A percentile compares a stretch with the other conserved stretches of the same genome.
Conservation (phyloP, 2,797 vertebrate genomes). For the Hydrocynus forskahlii region DNA sequence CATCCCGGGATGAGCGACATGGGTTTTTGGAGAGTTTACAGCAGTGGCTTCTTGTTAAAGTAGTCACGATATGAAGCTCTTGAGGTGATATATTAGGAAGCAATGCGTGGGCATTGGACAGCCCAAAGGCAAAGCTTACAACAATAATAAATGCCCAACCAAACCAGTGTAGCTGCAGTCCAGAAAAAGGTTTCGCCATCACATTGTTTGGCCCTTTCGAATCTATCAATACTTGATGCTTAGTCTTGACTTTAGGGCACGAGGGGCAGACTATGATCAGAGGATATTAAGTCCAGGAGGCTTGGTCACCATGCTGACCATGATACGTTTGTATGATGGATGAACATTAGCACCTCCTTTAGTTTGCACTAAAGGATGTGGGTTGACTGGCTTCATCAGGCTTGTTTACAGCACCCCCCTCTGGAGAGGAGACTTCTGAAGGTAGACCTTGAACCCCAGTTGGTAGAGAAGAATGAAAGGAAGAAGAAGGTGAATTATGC, state of each 20-base stretch:
- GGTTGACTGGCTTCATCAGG: constrained; percentile 38
- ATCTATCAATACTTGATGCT: neutral
- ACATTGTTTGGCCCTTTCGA: neutral
- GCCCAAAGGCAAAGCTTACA: constrained; percentile 12
- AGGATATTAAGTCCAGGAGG: constrained; percentile 31
- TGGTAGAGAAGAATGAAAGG: constrained; percentile 45
- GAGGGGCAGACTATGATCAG: neutral
- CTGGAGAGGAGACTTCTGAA: constrained; percentile 36
- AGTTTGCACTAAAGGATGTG: neutral
- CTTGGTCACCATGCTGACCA: constrained; percentile 27
- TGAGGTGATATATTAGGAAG: constrained; percentile 25
- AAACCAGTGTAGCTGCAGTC: neutral
- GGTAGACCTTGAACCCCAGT: constrained; percentile 36
- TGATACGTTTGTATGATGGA: neutral
- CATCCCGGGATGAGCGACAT: neutral
- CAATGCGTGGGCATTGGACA: neutral
- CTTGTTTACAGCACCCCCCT: constrained; percentile 29
- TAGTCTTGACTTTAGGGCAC: neutral
- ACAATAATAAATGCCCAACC: neutral
- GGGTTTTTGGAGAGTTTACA: neutral
- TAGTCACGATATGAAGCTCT: neutral
- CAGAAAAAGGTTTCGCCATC: constrained; percentile 21
- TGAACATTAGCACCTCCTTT: constrained; percentile 4
- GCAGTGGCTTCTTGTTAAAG: no score
- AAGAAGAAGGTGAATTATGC: constrained; percentile 53